A percentile compares a stretch with the other conserved stretches of the same genome.
phyloP scores from a whole-genome alignment of 1,140 invertebrate species.

The Magallana ariakensis region DNA sequence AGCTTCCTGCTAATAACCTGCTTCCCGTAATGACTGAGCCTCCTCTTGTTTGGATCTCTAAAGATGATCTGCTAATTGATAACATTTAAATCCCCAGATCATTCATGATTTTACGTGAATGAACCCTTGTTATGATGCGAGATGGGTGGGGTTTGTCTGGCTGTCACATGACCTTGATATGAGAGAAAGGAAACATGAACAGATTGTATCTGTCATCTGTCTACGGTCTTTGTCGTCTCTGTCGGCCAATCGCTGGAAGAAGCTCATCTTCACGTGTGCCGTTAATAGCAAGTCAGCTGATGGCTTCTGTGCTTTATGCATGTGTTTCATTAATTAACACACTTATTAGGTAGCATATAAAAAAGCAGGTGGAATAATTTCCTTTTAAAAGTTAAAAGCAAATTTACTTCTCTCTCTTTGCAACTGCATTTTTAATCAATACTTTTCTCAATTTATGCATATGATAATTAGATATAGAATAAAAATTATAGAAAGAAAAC shows the following conservation, averaged over 20 bases:
- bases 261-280: too few species aligned
- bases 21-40: background rate
- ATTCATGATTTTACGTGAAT: slow-evolving; percentile 11
- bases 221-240: background rate
- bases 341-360: too few species aligned
- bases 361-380: too few species aligned
- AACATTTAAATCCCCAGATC: background rate
- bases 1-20: slow-evolving; percentile 3
- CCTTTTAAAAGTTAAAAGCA: too few species aligned
- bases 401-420: too few species aligned
- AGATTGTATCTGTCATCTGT: slow-evolving; percentile 5
- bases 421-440: too few species aligned
- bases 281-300: too few species aligned
- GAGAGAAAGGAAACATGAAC: background rate
- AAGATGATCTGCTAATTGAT: slow-evolving; percentile 10
- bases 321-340: too few species aligned
- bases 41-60: background rate
- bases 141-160: slow-evolving; percentile 8
- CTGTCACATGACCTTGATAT: slow-evolving; percentile 15
- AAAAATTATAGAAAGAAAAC: too few species aligned
- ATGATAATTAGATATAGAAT: too few species aligned
- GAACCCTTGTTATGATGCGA: background rate
- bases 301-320: too few species aligned
- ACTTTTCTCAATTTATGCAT: too few species aligned
- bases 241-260: background rate